Conservation (phyloP, 2,888 invertebrate genomes). For the Sphinx pinastri region DNA sequence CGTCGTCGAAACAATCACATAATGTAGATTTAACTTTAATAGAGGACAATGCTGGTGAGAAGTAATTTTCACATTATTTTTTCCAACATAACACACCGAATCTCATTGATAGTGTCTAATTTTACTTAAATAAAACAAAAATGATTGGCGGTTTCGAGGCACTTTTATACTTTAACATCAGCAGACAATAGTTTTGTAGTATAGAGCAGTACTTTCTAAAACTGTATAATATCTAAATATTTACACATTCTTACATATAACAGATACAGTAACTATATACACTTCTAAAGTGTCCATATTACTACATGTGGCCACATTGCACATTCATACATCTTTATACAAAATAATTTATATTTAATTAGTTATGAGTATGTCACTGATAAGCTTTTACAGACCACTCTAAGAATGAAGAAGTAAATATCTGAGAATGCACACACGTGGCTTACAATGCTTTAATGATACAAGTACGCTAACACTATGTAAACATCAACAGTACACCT, state of each 20-base stretch:
- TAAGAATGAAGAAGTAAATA: slow-evolving; percentile 14
- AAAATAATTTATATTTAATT: slow-evolving; percentile 56
- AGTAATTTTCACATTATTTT: slow-evolving; percentile 6
- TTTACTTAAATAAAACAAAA: slow-evolving; percentile 27
- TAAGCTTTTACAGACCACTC: slow-evolving; percentile 27
- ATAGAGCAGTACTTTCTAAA: slow-evolving; percentile 58
- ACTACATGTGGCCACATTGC: slow-evolving; percentile 69
- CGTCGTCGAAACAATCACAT: neutral
- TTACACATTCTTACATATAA: slow-evolving; percentile 68
- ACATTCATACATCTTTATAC: slow-evolving; percentile 59
- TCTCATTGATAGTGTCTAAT: neutral
- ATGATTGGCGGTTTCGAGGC: slow-evolving; percentile 48
- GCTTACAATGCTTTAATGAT: slow-evolving; percentile 19
- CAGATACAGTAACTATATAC: slow-evolving; percentile 69
- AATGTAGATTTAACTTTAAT: neutral
- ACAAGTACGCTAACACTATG: slow-evolving; percentile 38
- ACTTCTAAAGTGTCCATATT: slow-evolving; percentile 66
- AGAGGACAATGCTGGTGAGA: slow-evolving; percentile 2
- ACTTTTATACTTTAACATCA: slow-evolving; percentile 64
- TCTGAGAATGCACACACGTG: slow-evolving; percentile 32
- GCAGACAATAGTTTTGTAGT: slow-evolving; percentile 55
- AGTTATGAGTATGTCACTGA: slow-evolving; percentile 63
- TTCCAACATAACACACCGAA: neutral
- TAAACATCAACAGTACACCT: slow-evolving; percentile 46
- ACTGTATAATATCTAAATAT: slow-evolving; percentile 57